These are phyloP conservation scores for Meiosimyza platycephala DNA, from an alignment of 2,888 invertebrate species.

Conservation along the genomic window DNA sequence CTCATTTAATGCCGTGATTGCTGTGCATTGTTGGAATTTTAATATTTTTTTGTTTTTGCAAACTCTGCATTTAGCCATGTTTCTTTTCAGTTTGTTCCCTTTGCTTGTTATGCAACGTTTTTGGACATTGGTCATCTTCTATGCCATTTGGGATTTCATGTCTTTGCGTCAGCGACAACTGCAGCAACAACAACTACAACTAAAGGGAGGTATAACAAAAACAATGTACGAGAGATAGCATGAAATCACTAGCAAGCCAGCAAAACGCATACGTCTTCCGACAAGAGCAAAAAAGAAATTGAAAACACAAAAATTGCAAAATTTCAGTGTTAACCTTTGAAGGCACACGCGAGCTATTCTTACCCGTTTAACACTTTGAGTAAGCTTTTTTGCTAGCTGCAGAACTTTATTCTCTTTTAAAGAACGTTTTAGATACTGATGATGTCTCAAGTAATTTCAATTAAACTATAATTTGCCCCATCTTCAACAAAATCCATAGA, in stretches of 20 bases:
- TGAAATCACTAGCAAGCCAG: conserved; percentile 26
- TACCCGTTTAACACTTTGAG: not conserved
- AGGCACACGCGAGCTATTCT: not conserved
- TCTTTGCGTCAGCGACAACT: conserved; percentile 39
- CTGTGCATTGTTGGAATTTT: conserved; percentile 9
- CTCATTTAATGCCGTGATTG: not conserved
- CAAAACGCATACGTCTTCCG: conserved; percentile 25
- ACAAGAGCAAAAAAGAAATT: not conserved
- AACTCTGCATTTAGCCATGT: not conserved
- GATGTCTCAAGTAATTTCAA: too few relatives aligned
- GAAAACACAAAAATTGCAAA: conserved; percentile 23
- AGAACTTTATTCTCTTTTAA: too few relatives aligned
- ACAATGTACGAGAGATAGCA: not conserved
- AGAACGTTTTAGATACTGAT: too few relatives aligned
- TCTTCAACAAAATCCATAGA: too few relatives aligned
- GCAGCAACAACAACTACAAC: conserved; percentile 9
- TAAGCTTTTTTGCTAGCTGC: too few relatives aligned
- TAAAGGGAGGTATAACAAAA: conserved; percentile 14
- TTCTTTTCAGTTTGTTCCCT: not conserved
- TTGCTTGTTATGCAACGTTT: not conserved
- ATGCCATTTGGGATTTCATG: conserved; percentile 47
- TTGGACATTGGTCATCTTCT: conserved; percentile 47
- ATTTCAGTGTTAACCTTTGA: conserved; percentile 8
- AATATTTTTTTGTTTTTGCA: not conserved
- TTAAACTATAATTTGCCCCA: too few relatives aligned